These are phyloP conservation scores for Aegotheles bennettii DNA, from an alignment of 2,113 vertebrate genomes.

Conservation along the genomic window DNA sequence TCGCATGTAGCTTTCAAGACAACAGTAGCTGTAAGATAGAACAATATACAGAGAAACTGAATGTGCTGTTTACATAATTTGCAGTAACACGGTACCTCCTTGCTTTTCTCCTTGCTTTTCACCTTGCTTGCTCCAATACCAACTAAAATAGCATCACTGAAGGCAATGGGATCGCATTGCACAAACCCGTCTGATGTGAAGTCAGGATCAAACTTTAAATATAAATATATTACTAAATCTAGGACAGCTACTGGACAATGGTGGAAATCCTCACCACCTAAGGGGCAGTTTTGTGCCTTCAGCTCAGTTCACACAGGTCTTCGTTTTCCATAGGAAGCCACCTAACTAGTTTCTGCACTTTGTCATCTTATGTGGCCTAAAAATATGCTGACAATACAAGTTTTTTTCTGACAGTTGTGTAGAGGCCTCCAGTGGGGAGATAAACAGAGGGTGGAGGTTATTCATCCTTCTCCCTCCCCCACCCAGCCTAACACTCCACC, in stretches of 20 bases:
- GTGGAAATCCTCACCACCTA: neutral
- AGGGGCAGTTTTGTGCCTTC: neutral
- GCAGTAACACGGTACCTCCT: neutral
- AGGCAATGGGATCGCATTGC: neutral
- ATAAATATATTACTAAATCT: neutral
- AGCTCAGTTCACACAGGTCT: neutral
- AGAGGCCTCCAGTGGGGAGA: slow-evolving; percentile 42
- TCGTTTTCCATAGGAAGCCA: neutral
- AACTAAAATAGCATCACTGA: neutral
- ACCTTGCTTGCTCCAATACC: neutral
- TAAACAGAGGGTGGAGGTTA: slow-evolving; percentile 12
- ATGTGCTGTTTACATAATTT: neutral
- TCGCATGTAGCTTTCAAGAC: neutral
- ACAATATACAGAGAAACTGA: neutral
- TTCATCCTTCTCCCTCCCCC: neutral
- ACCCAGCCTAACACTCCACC: neutral
- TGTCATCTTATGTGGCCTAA: slow-evolving; percentile 30
- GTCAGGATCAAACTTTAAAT: neutral
- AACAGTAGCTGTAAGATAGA: neutral
- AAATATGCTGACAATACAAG: slow-evolving; percentile 61
- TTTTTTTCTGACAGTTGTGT: slow-evolving; percentile 40
- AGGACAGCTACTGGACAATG: neutral
- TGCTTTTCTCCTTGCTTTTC: neutral
- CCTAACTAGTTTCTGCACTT: slow-evolving; percentile 46
- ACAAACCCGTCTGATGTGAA: neutral